Percentiles rank a stretch among this genome's conserved stretches.
Conservation (phyloP, 1,140 invertebrate genomes). For the Heliconius hermathena region DNA sequence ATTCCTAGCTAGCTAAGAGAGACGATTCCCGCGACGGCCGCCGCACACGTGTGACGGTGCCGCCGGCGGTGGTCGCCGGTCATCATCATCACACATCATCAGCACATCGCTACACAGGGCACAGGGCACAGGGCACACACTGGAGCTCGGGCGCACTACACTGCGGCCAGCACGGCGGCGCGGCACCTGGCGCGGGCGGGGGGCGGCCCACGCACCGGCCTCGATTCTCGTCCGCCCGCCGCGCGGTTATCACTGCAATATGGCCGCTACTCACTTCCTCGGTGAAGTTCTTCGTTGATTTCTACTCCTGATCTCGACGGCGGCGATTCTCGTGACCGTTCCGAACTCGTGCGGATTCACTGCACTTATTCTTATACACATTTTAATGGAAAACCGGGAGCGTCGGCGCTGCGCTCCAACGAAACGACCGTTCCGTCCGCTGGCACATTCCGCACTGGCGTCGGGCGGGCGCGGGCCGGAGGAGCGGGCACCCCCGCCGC, state of each 20-base stretch:
- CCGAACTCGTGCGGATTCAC: conserved; percentile 82
- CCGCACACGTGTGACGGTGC: conserved; percentile 45
- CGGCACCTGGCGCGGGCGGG: conserved; percentile 80
- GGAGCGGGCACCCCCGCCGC: conserved; percentile 75
- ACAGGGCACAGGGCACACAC: conserved; percentile 77
- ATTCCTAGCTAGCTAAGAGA: conserved; percentile 31
- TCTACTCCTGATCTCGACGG: conserved; percentile 80
- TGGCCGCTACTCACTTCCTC: conserved; percentile 82
- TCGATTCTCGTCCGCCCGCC: conserved; percentile 81
- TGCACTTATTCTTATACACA: conserved; percentile 82
- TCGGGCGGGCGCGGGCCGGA: conserved; percentile 79
- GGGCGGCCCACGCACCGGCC: conserved; percentile 81
- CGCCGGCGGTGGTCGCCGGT: neutral
- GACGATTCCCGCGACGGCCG: conserved; percentile 32
- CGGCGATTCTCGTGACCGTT: conserved; percentile 77
- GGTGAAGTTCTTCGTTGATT: conserved; percentile 81
- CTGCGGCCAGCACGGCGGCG: conserved; percentile 76
- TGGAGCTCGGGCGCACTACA: conserved; percentile 67
- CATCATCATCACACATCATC: too few relatives aligned
- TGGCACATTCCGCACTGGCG: conserved; percentile 82
- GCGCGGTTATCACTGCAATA: conserved; percentile 81
- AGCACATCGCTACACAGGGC: conserved; percentile 51
- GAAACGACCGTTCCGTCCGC: conserved; percentile 85
- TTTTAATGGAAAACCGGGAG: conserved; percentile 81
- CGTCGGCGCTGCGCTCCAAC: conserved; percentile 81